A percentile compares a stretch with the other conserved stretches of the same genome.
These are phyloP conservation scores for Tapirus terrestris DNA, from an alignment of 2,113 vertebrate genomes.

Conservation along the genomic window DNA sequence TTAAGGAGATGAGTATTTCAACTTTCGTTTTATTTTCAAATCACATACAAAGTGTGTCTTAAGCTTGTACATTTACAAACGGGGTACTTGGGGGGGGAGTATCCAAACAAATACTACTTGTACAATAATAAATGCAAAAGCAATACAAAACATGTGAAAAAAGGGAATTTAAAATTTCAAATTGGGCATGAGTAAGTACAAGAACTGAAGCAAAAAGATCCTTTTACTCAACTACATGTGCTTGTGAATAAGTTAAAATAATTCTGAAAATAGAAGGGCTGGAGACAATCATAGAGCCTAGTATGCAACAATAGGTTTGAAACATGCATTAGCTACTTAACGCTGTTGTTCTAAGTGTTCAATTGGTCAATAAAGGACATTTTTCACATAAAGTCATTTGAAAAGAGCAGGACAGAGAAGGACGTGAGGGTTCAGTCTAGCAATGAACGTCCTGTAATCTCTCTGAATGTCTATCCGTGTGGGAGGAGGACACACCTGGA, in stretches of 20 bases:
- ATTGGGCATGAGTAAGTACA: not conserved
- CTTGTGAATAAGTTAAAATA: not conserved
- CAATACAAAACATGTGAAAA: not conserved
- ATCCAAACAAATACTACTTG: not conserved
- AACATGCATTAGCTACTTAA: not conserved
- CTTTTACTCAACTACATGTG: not conserved
- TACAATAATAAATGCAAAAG: not conserved
- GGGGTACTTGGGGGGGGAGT: not conserved
- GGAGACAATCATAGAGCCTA: not conserved
- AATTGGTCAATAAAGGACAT: not conserved
- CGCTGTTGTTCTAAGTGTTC: not conserved
- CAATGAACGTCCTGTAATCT: not conserved
- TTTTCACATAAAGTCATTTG: not conserved
- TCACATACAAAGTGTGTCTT: not conserved
- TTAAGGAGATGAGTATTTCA: not conserved
- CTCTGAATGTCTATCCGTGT: not conserved
- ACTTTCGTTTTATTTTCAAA: not conserved
- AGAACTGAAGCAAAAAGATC: not conserved
- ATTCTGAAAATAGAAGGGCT: not conserved
- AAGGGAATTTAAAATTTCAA: not conserved
- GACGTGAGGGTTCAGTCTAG: not conserved
- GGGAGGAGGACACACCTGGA: not conserved
- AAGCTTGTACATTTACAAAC: not conserved
- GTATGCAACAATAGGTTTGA: not conserved
- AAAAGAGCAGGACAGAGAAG: not conserved